Percentiles rank a stretch among this genome's conserved stretches.
Conservation (phyloP, 2,797 vertebrate genomes). For the Cheirogaleus major region DNA sequence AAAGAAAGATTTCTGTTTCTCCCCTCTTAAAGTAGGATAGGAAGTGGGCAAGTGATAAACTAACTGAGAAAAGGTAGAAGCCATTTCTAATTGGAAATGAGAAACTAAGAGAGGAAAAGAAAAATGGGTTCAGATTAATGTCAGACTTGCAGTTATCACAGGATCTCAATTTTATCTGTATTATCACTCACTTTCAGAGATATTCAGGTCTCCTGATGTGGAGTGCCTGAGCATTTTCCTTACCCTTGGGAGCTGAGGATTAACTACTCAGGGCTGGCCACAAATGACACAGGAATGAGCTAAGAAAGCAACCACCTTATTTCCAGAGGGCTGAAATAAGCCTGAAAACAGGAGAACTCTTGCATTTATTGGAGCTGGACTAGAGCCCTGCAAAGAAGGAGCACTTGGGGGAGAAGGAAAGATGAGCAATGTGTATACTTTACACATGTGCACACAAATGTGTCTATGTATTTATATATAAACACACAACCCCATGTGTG, state of each 20-base stretch:
- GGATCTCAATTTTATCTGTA: neutral
- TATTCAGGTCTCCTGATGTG: neutral
- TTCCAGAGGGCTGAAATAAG: neutral
- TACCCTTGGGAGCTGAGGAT: neutral
- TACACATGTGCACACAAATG: neutral
- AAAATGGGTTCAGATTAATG: neutral
- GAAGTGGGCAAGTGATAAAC: neutral
- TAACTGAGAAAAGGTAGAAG: neutral
- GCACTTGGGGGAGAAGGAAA: neutral
- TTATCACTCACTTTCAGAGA: slow-evolving; percentile 7
- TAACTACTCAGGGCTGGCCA: neutral
- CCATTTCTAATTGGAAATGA: neutral
- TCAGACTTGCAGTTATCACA: neutral
- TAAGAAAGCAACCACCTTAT: neutral
- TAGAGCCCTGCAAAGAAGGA: neutral
- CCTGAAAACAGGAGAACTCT: neutral
- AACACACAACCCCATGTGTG: neutral
- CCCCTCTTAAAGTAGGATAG: neutral
- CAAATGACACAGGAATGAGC: neutral
- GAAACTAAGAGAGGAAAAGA: neutral
- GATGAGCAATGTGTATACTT: neutral
- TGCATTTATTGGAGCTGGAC: neutral
- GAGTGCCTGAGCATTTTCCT: neutral
- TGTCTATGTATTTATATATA: neutral
- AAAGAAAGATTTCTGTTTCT: neutral